Conservation (phyloP, 2,113 vertebrate species). For the Hiodon tergisus region DNA sequence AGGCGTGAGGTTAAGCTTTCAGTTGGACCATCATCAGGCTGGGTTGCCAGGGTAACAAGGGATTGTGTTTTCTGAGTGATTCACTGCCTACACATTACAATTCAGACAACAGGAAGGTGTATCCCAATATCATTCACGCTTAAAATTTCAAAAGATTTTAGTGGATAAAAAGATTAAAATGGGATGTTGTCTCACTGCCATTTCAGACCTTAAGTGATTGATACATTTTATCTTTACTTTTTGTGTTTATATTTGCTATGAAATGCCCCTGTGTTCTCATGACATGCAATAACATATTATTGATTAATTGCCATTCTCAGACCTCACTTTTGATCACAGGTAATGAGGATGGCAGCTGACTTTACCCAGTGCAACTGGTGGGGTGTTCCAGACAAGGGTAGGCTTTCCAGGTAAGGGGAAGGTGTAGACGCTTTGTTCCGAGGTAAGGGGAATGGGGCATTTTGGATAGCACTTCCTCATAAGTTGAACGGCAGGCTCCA, state of each 20-base stretch:
- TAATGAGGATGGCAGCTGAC: neutral
- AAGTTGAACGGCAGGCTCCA: constrained; percentile 62
- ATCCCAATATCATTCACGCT: constrained; percentile 33
- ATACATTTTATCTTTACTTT: neutral
- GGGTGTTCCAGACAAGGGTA: constrained; percentile 1
- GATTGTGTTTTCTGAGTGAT: constrained; percentile 36
- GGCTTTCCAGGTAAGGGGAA: constrained; percentile 60
- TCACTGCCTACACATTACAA: constrained; percentile 43
- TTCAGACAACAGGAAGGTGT: constrained; percentile 34
- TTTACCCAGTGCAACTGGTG: constrained; percentile 38
- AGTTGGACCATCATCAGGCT: constrained; percentile 21
- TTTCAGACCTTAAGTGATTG: neutral
- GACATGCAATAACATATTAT: neutral
- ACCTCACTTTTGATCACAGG: neutral
- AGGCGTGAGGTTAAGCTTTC: constrained; percentile 9
- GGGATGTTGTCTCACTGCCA: neutral
- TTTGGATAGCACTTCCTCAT: constrained; percentile 80
- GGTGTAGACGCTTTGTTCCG: constrained; percentile 63
- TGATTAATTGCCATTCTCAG: neutral
- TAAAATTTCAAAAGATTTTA: constrained; percentile 23
- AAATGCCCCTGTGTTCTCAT: neutral
- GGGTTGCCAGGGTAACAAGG: constrained; percentile 52
- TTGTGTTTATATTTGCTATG: neutral
- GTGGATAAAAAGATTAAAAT: neutral
- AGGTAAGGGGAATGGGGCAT: constrained; percentile 62